Evolutionary conservation across 2,888 invertebrate species (phyloP), one percentile per base, ranked within the genome.

Genomic region (Leucoptera coffeella): DNA sequence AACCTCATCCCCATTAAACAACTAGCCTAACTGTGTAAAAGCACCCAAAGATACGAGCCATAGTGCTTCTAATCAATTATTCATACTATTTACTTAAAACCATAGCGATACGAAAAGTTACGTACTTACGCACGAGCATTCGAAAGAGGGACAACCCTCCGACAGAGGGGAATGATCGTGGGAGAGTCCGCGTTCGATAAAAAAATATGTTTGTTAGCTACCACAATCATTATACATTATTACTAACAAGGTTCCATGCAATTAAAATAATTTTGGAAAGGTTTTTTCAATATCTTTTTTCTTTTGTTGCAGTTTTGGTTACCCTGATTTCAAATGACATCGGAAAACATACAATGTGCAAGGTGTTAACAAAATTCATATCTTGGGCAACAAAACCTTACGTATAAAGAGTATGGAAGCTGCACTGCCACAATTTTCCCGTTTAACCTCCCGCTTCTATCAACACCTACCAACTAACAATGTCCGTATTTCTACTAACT

Each of bases 381-480:
- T 25, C 24, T 33, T 30, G 28, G 25, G 25, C 23, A 9, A 28
- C 12, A 22, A 28, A 28, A 28, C 29, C 31, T 9, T 30, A 27
- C 23, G 26, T 28, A 20, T 36, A 38, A 58, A 45, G 26, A n/a
- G n/a, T n/a, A 69, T 69, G 69, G 69, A 67, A 40, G 60, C 69
- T 25, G 54, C 65, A 21, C 36, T 65, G 32, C 64, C 64, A 23
- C 57, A 64, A 38, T 62, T 61, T 34, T 64, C 64, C 35, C 50
- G 65, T 28, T 34, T 64, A 11, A 47, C 53, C 3, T 48, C 58
- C 4, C 59, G 67, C 30, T 62, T 62, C 32, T 69, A 67, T 34
- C 64, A 65, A 32, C 65, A 64, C 25, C 67, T 65, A 48, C 51
- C 57, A 8, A 50, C 55, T 2, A 60, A 65, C 21, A 55, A 60